Evolutionary conservation across 2,888 invertebrate species (phyloP).

Genomic region (Microctonus brassicae): DNA sequence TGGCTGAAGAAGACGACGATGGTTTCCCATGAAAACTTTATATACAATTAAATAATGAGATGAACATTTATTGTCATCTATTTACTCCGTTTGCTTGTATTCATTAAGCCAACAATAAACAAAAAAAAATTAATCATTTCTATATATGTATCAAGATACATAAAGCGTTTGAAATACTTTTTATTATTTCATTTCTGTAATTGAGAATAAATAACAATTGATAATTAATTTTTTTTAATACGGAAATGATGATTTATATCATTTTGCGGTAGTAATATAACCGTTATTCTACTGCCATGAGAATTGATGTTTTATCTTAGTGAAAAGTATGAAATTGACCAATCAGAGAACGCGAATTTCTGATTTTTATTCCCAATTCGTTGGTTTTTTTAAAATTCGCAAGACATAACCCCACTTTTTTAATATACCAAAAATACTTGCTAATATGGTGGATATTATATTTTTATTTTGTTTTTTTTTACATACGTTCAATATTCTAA

Average conservation of each 20-base stretch:
- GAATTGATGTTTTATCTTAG: too few relatives aligned
- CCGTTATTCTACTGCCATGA: too few relatives aligned
- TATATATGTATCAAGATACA: background rate
- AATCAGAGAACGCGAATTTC: too few relatives aligned
- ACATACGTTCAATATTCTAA: too few relatives aligned
- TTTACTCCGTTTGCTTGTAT: conserved; percentile 28
- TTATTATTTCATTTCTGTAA: background rate
- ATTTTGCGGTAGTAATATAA: too few relatives aligned
- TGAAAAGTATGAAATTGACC: too few relatives aligned
- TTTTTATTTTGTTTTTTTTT: background rate
- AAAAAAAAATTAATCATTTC: background rate
- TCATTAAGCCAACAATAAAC: conserved; percentile 12
- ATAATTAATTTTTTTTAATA: too few relatives aligned
- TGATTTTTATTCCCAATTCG: too few relatives aligned
- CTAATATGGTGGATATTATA: background rate
- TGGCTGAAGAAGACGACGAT: conserved; percentile 99
- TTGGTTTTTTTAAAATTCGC: too few relatives aligned
- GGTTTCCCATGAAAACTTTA: conserved; percentile 74
- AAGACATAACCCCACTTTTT: too few relatives aligned
- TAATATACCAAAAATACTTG: too few relatives aligned
- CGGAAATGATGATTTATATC: too few relatives aligned
- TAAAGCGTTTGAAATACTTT: background rate
- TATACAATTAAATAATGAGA: conserved; percentile 12
- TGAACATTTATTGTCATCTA: conserved; percentile 24
- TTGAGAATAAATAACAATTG: background rate